Base-by-base conservation (phyloP, 2,797 vertebrate genomes). In the Glyptemys insculpta region DNA sequence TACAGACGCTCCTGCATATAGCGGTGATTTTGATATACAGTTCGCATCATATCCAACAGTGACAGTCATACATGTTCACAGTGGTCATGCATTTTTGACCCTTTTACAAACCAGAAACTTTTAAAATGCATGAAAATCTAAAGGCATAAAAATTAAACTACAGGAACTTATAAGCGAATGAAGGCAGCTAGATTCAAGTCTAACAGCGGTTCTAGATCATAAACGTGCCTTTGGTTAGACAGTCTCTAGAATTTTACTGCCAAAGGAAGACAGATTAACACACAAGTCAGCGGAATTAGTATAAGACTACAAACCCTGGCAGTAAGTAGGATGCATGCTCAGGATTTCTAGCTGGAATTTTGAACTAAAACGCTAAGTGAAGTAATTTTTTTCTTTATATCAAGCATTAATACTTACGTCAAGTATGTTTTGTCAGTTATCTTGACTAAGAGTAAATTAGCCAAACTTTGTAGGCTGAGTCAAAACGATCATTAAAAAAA, bases 381-480 rank as follows among this genome's bases (percentile, higher is more conserved):
- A 21, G n/a, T 68, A 10, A 21, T 41, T 18, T 72, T 41, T 72
- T 72, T 41, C n/a, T 72, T 21, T 37, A 11, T 37, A 72, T 41
- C n/a, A 72, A 72, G 65, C 65, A 72, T 72, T 72, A 37, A 72
- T n/a, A 65, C 16, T 65, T 65, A 65, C n/a, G 3, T 31, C 57
- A 59, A 62, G 62, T 34, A n/a, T 37, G 19, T 72, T 72, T 6
- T 72, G n/a, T 57, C 34, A 6, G 52, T 53, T 10, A 68, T 21
- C 52, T 41, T 41, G 56, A 41, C 56, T 3, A 8, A 57, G 44
- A 25, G 76, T 0, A 14, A 37, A 1, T 7, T 5, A 8, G 57
- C 5, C 0, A 5, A 5, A n/a, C 23, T 65, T 76, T 0, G 19
- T n/a, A 44, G 1, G 25, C 44, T 21, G 1, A 25, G 18, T 21